These are phyloP conservation scores for Steinernema feltiae DNA, from an alignment of 1,140 invertebrate species.

Conservation along the genomic window DNA sequence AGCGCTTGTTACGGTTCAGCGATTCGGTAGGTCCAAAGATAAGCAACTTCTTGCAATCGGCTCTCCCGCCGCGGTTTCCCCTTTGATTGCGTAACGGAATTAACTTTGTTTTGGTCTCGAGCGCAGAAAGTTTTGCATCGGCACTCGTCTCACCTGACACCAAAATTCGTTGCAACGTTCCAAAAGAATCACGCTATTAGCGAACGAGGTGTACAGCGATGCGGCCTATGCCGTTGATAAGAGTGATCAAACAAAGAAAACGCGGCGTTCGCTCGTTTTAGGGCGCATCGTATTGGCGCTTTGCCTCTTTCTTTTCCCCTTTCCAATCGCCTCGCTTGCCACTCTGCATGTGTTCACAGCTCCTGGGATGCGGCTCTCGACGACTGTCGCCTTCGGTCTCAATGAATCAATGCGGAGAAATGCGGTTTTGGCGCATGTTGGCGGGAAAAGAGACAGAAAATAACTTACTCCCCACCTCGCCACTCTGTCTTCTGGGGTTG, in stretches of 20 bases:
- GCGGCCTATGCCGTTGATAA: background rate
- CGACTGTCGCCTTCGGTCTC: background rate
- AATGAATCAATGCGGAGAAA: background rate
- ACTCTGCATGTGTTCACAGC: background rate
- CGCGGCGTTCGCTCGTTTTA: background rate
- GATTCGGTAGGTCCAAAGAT: constrained; percentile 9
- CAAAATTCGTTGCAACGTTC: background rate
- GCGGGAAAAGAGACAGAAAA: background rate
- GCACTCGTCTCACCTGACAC: too few relatives aligned
- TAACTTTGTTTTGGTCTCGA: background rate
- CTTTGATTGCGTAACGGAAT: background rate
- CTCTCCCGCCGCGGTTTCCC: background rate
- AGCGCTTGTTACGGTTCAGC: background rate
- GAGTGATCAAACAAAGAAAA: background rate
- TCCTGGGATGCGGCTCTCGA: background rate
- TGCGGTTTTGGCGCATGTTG: background rate
- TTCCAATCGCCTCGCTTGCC: background rate
- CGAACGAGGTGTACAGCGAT: background rate
- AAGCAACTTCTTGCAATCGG: background rate
- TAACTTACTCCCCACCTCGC: background rate
- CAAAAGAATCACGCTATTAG: background rate
- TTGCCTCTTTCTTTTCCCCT: background rate
- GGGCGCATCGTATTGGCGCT: background rate
- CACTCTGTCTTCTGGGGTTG: background rate
- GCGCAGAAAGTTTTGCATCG: background rate